Evolutionary conservation across 2,888 invertebrate species (phyloP).

Genomic region (Encarsia formosa): DNA sequence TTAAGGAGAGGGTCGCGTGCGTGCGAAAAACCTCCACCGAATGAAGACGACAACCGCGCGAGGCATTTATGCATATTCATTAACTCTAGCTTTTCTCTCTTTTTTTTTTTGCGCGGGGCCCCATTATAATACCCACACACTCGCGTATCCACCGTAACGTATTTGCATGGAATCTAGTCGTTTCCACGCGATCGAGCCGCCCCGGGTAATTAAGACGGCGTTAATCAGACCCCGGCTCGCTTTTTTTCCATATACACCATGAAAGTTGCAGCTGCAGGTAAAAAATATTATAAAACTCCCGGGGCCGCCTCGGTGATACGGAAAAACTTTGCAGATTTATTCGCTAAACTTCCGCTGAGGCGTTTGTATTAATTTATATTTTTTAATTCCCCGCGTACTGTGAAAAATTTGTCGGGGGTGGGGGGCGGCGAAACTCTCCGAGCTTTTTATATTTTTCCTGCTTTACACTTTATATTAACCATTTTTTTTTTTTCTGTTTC

Average conservation of each 20-base stretch:
- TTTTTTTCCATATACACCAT: background rate
- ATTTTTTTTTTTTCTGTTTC: conserved; percentile 17
- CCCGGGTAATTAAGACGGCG: conserved; percentile 40
- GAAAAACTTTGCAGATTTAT: conserved; percentile 27
- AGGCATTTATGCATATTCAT: conserved; percentile 43
- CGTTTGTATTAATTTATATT: conserved; percentile 26
- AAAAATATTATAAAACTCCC: conserved; percentile 28
- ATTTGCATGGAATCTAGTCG: conserved; percentile 39
- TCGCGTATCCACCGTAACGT: conserved; percentile 7
- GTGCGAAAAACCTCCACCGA: background rate
- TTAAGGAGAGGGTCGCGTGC: no score
- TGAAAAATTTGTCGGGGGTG: conserved; percentile 20
- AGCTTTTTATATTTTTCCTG: conserved; percentile 2
- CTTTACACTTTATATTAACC: conserved; percentile 14
- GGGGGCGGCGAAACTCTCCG: no score
- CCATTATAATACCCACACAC: background rate
- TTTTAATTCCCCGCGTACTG: background rate
- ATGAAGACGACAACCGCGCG: background rate
- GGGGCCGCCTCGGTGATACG: conserved; percentile 15
- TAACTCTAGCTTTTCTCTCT: conserved; percentile 36
- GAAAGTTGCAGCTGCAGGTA: conserved; percentile 14
- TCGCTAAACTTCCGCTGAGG: conserved; percentile 25
- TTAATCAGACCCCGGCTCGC: conserved; percentile 29
- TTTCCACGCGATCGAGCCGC: conserved; percentile 1
- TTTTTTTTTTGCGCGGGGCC: background rate